These are phyloP conservation scores for Amiota communis DNA, from an alignment of 2,888 invertebrate species.

Conservation along the genomic window DNA sequence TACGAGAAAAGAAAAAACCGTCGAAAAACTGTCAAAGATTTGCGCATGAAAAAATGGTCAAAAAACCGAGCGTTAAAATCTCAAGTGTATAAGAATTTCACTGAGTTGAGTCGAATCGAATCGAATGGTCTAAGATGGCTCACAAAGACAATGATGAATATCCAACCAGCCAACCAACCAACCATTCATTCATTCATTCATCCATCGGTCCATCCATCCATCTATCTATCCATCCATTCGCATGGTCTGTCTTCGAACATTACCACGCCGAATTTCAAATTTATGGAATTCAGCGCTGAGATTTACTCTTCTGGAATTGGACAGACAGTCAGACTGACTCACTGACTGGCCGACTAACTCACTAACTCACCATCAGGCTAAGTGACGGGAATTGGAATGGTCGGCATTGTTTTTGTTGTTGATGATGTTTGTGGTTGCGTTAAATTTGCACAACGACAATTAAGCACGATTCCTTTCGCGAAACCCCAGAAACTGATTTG, in stretches of 20 bases:
- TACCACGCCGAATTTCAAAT: constrained; percentile 61
- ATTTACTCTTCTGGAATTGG: constrained; percentile 34
- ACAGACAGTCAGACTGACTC: neutral
- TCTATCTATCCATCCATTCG: neutral
- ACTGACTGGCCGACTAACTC: neutral
- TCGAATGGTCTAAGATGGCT: too few relatives aligned
- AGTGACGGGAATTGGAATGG: neutral
- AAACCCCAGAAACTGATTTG: too few relatives aligned
- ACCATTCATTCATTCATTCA: neutral
- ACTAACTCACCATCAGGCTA: neutral
- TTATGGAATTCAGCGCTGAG: constrained; percentile 60
- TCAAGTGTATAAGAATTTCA: constrained; percentile 24
- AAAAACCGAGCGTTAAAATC: constrained; percentile 42
- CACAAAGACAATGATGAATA: neutral
- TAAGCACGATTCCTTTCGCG: constrained; percentile 59
- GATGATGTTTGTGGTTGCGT: constrained; percentile 24
- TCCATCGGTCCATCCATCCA: neutral
- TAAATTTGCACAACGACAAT: constrained; percentile 69
- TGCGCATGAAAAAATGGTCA: neutral
- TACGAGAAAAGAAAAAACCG: neutral
- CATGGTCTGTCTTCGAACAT: constrained; percentile 9
- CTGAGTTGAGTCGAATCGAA: neutral
- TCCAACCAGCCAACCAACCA: constrained; percentile 1
- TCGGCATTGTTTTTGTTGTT: neutral
- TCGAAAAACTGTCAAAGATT: constrained; percentile 47